These are phyloP conservation scores for Zaprionus camerounensis DNA, from an alignment of 1,140 invertebrate genomes.

Conservation along the genomic window DNA sequence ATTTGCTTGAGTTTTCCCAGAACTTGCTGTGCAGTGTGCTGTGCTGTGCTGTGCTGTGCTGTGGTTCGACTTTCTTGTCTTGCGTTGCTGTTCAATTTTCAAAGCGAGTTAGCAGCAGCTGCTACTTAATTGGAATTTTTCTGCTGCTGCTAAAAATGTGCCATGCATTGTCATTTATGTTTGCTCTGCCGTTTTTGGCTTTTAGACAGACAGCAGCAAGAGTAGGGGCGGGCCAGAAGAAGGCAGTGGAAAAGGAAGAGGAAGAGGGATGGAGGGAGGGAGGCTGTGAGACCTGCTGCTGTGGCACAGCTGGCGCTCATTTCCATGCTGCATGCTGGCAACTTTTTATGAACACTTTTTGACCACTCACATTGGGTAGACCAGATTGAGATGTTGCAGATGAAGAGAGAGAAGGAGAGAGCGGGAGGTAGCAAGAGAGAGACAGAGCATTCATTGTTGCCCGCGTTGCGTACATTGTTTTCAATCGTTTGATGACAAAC, in stretches of 20 bases:
- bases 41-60: not conserved
- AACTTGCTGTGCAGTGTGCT: not conserved
- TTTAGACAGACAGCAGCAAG: constrained; percentile 1
- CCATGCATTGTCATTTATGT: constrained; percentile 65
- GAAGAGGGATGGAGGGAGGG: not conserved
- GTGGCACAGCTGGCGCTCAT: constrained; percentile 33
- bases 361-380: constrained; percentile 20
- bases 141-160: constrained; percentile 60
- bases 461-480: not conserved
- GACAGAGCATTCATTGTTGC: not conserved
- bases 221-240: not conserved
- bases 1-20: constrained; percentile 17
- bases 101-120: constrained; percentile 65
- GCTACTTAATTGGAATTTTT: constrained; percentile 77
- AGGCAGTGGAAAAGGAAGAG: not conserved
- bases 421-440: not conserved
- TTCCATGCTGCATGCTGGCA: constrained; percentile 31
- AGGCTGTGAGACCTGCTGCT: constrained; percentile 11
- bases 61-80: constrained; percentile 5
- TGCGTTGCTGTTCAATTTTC: constrained; percentile 61
- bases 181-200: constrained; percentile 43
- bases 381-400: constrained; percentile 36
- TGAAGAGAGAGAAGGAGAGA: not conserved
- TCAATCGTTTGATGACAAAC: constrained; percentile 7
- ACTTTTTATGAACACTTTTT: constrained; percentile 44